phyloP scores from a whole-genome alignment of 2,113 vertebrate species.

The Ailuropoda melanoleuca region DNA sequence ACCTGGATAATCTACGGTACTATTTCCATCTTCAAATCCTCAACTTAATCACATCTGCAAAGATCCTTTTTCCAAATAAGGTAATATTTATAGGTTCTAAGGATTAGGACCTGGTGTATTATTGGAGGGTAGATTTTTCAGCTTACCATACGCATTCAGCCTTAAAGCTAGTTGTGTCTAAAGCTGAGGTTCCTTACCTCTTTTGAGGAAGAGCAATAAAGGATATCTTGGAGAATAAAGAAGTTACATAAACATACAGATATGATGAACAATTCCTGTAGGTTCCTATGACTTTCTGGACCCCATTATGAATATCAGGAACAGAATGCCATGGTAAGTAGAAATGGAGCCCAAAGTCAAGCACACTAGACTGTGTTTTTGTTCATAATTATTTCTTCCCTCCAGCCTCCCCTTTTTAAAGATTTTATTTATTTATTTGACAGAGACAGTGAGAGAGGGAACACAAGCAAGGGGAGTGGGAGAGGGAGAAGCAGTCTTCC shows the following conservation, averaged over 20 bases:
- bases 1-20: not conserved
- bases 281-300: not conserved
- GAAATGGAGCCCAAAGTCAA: not conserved
- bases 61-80: not conserved
- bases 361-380: not conserved
- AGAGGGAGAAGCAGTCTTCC: no score
- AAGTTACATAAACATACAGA: not conserved
- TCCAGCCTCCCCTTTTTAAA: not conserved
- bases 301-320: not conserved
- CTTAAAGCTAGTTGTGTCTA: not conserved
- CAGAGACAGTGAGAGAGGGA: no score
- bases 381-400: not conserved
- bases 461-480: no score
- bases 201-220: constrained; percentile 12
- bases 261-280: not conserved
- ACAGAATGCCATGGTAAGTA: not conserved
- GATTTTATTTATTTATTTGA: no score
- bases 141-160: not conserved
- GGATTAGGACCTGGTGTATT: not conserved
- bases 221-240: not conserved
- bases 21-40: not conserved
- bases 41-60: not conserved
- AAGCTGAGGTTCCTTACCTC: not conserved
- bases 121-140: not conserved
- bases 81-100: not conserved